Evolutionary conservation across 2,113 vertebrate species (phyloP).

Genomic region (Platichthys flesus): DNA sequence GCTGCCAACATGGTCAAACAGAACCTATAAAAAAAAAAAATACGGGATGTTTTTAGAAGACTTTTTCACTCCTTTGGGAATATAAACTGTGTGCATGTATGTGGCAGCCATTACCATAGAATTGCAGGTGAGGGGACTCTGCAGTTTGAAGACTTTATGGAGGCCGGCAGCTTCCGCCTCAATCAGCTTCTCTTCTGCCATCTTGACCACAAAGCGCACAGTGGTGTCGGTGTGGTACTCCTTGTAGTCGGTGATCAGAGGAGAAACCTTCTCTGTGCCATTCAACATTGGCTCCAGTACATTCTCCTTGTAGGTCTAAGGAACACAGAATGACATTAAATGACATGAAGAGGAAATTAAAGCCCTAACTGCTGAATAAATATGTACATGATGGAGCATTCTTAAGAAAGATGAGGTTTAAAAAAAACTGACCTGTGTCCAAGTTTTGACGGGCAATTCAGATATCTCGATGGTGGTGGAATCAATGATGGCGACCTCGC

Average conservation of each 20-base stretch:
- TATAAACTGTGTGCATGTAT: background rate
- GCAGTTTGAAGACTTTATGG: conserved; percentile 98
- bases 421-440: conserved; percentile 90
- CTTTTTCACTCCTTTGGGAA: background rate
- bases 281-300: conserved; percentile 96
- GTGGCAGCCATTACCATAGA: conserved; percentile 87
- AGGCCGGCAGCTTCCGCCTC: conserved; percentile 89
- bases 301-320: conserved; percentile 93
- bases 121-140: conserved; percentile 91
- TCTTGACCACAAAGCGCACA: conserved; percentile 92
- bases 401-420: background rate
- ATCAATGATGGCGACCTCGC: conserved; percentile 93
- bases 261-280: conserved; percentile 92
- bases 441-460: conserved; percentile 92
- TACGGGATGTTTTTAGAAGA: background rate
- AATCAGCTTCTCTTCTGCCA: conserved; percentile 89
- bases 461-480: conserved; percentile 98
- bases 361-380: background rate
- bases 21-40: conserved; percentile 81
- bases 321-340: background rate
- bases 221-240: conserved; percentile 98
- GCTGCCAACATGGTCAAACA: conserved; percentile 95
- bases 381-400: background rate
- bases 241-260: conserved; percentile 94
- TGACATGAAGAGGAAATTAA: background rate